These are phyloP conservation scores for Actinopyga echinites DNA, from an alignment of 53 echinoderm and acorn worm species.

Conservation along the genomic window DNA sequence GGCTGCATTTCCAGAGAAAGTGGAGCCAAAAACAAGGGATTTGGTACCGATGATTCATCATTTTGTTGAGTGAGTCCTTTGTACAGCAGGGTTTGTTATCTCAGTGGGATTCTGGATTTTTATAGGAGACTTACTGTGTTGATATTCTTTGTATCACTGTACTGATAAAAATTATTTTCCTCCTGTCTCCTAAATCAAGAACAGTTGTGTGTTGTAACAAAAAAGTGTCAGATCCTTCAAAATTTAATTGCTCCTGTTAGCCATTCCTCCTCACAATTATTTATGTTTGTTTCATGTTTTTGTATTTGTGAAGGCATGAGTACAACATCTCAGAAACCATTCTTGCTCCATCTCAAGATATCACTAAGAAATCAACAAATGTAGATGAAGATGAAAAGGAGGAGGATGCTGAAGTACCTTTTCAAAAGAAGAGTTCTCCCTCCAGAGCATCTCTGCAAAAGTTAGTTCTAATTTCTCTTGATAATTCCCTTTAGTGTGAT, in stretches of 20 bases:
- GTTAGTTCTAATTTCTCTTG: slow-evolving; percentile 19
- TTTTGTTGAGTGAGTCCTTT: not conserved
- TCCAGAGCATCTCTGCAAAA: slow-evolving; percentile 63
- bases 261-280: not conserved
- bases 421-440: slow-evolving; percentile 27
- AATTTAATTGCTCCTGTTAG: too few relatives aligned
- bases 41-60: slow-evolving; percentile 60
- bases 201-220: too few relatives aligned
- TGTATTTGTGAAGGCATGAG: slow-evolving; percentile 72
- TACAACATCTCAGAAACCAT: slow-evolving; percentile 77
- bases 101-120: too few relatives aligned
- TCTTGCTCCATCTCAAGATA: slow-evolving; percentile 85
- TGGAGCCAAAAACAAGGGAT: slow-evolving; percentile 72
- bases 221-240: too few relatives aligned
- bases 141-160: too few relatives aligned
- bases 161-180: too few relatives aligned
- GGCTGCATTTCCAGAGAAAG: slow-evolving; percentile 72
- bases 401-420: slow-evolving; percentile 18
- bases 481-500: too few relatives aligned
- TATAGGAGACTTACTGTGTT: too few relatives aligned
- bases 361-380: slow-evolving; percentile 50
- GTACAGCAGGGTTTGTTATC: not conserved
- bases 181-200: too few relatives aligned
- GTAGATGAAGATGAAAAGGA: slow-evolving; percentile 39
- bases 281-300: not conserved